Base-by-base conservation (phyloP, 2,888 invertebrate genomes). In the Campoletis raptor region DNA sequence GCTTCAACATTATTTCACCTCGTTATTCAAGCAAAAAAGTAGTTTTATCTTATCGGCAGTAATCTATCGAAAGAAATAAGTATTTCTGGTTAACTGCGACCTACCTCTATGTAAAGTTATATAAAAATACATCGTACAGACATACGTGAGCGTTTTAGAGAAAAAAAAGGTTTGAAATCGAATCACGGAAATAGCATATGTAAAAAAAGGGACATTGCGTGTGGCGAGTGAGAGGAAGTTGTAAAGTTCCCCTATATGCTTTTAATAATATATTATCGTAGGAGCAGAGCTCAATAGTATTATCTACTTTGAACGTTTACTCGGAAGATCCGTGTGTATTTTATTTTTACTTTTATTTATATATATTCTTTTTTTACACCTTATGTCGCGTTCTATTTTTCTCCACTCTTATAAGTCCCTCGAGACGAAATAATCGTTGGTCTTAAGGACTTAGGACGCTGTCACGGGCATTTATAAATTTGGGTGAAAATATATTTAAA, bases 371-470 rank as follows among this genome's bases (percentile, higher is more conserved):
- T 21, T 73, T 61, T 24, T 52, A 1, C 57, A 54, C 61, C 61
- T 52, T 64, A 36, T 40, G 66, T 73, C 54, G 12, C 67, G 42
- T 72, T 78, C 78, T 78, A 83, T 79, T 83, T 83, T 67, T 64
- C n/a, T 70, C 80, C 48, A 45, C 69, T 52, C 61, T 76, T 36
- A 12, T 30, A 57, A 45, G 52, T 83, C 70, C 70, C 77, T n/a
- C 61, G 83, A 64, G 83, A 70, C 69, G 48, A 10, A 37, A 77
- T 76, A 18, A 77, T 77, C 61, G 61, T 18, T 37, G 48, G 5
- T 61, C 70, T 21, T 48, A 15, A 30, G 57, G 77, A 83, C 64
- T 83, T 72, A 37, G 69, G 37, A 36, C 15, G 9, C 40, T 76
- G 40, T 61, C 61, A 61, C 45, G 7, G 77, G 24, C 40, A 12